Percentiles rank a stretch among this genome's conserved stretches.
phyloP scores from a whole-genome alignment of 2,797 vertebrate genomes.

The Muraenolepis orangiensis region DNA sequence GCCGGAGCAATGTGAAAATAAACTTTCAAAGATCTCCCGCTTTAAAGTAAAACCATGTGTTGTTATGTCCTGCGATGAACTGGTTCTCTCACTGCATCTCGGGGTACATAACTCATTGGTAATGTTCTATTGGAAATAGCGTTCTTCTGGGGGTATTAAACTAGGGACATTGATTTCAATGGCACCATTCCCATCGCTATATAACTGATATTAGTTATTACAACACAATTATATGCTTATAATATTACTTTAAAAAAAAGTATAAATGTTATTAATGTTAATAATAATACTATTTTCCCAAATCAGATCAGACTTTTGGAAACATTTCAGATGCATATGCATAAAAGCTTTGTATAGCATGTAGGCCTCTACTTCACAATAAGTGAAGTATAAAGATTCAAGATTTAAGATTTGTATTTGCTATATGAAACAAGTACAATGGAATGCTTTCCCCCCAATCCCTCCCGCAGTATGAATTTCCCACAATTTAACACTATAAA shows the following conservation, averaged over 20 bases:
- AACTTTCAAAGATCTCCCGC: conserved; percentile 57
- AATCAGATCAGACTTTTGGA: background rate
- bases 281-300: background rate
- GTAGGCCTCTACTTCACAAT: background rate
- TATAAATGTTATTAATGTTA: background rate
- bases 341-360: background rate
- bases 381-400: background rate
- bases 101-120: conserved; percentile 26
- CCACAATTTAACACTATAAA: too few relatives aligned
- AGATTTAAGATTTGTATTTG: too few relatives aligned
- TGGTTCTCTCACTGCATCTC: conserved; percentile 37
- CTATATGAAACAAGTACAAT: too few relatives aligned
- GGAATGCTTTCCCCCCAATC: too few relatives aligned
- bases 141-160: background rate
- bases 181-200: background rate
- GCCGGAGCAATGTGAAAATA: conserved; percentile 54
- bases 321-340: background rate
- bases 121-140: conserved; percentile 27
- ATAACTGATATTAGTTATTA: background rate
- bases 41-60: conserved; percentile 61
- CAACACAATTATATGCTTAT: background rate
- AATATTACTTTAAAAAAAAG: background rate
- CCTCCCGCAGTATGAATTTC: too few relatives aligned
- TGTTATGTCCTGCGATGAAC: conserved; percentile 39
- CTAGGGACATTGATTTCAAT: background rate